phyloP scores from a whole-genome alignment of 1,140 invertebrate species.

The Pogonus chalceus region DNA sequence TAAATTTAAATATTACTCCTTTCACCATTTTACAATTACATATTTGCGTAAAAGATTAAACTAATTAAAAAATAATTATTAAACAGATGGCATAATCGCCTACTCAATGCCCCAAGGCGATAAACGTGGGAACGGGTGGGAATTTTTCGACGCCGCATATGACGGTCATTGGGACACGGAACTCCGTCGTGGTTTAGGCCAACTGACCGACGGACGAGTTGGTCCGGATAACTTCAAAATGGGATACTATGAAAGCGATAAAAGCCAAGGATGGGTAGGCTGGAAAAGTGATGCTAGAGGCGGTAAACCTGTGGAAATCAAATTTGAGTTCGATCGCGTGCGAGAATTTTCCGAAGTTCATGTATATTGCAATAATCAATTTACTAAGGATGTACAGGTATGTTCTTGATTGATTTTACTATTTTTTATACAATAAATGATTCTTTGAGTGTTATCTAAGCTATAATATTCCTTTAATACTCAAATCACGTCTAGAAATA shows the following conservation, averaged over 20 bases:
- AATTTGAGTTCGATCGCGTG: constrained; percentile 80
- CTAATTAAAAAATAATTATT: too few species aligned
- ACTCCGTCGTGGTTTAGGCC: constrained; percentile 68
- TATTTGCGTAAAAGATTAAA: too few species aligned
- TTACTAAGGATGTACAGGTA: constrained; percentile 69
- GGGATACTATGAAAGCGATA: constrained; percentile 45
- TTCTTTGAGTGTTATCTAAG: too few species aligned
- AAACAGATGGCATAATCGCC: constrained; percentile 67
- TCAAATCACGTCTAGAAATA: too few species aligned
- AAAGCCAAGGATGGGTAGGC: constrained; percentile 76
- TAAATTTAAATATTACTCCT: too few species aligned
- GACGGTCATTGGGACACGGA: constrained; percentile 51
- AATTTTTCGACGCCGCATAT: constrained; percentile 71
- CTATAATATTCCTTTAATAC: too few species aligned
- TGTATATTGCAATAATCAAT: constrained; percentile 74
- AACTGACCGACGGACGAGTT: constrained; percentile 60
- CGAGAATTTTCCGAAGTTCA: constrained; percentile 73
- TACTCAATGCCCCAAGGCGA: constrained; percentile 78
- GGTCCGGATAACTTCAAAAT: constrained; percentile 61
- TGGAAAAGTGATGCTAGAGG: constrained; percentile 74
- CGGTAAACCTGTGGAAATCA: constrained; percentile 57
- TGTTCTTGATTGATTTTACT: constrained; percentile 16
- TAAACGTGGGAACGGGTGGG: constrained; percentile 54
- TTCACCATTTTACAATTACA: too few species aligned
- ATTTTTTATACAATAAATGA: too few species aligned